Conservation (phyloP, 2,113 vertebrate species). For the Paramisgurnus dabryanus region DNA sequence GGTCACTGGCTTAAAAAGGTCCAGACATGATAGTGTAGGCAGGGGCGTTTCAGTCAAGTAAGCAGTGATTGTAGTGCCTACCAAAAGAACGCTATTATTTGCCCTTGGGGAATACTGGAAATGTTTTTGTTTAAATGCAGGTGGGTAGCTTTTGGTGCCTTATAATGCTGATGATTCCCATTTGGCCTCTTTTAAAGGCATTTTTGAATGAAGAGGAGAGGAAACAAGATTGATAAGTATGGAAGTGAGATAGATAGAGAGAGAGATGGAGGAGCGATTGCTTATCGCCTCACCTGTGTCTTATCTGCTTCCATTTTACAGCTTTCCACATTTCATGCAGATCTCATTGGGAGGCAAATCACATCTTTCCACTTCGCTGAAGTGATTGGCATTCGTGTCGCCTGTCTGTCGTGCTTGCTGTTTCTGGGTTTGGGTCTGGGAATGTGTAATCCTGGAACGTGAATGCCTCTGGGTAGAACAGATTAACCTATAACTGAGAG, state of each 20-base stretch:
- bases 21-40: conserved; percentile 41
- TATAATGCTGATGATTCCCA: conserved; percentile 18
- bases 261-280: not conserved
- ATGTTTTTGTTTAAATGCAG: conserved; percentile 29
- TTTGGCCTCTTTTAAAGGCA: conserved; percentile 4
- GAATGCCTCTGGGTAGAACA: conserved; percentile 33
- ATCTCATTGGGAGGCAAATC: conserved; percentile 32
- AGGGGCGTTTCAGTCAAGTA: conserved; percentile 4
- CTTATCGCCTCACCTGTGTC: conserved; percentile 23
- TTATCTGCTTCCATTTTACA: conserved; percentile 18
- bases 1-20: conserved; percentile 60
- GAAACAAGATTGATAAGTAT: conserved; percentile 1
- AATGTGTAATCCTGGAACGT: conserved; percentile 35
- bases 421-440: conserved; percentile 22
- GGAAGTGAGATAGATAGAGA: not conserved
- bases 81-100: conserved; percentile 22
- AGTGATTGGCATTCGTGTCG: conserved; percentile 19
- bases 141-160: not conserved
- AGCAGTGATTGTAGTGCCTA: conserved; percentile 28
- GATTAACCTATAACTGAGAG: conserved; percentile 29
- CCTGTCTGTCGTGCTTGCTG: not conserved
- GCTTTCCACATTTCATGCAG: conserved; percentile 27
- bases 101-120: not conserved
- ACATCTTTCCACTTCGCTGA: not conserved
- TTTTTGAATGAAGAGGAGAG: not conserved